Base-by-base conservation (phyloP, 1,140 invertebrate genomes). In the Gryllus bimaculatus region DNA sequence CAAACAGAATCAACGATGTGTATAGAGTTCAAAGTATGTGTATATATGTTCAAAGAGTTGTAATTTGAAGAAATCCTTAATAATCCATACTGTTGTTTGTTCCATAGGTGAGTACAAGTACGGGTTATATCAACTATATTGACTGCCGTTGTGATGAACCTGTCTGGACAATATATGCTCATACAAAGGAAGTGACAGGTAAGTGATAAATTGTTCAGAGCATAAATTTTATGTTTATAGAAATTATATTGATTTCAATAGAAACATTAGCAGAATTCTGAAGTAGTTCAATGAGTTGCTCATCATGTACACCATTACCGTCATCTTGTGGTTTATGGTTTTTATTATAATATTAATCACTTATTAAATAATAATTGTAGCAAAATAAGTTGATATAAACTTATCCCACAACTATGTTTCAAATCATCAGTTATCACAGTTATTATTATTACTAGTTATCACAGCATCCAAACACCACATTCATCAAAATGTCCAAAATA, bases 91-190 rank as follows among this genome's bases (percentile, higher is more conserved):
- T 12, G 21, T 83, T 83, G 83, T 82, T 87, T 86, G 5, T 39
- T 39, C 21, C 85, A 8, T 15, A 95, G 90, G 89, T 92, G 82
- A 92, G 93, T 78, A 95, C 93, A 20, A 93, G 93, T 84, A 89
- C 89, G 81, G 96, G 97, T 6, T 90, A 89, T 81, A 87, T 98
- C 66, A 90, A 93, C 80, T 93, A 92, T 83, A 90, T 95, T 79
- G 96, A 98, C 86, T 90, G 91, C 82, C 88, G 95, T 78, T 88
- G 90, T 82, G 89, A 88, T 76, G 88, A 92, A 81, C 89, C 92
- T 48, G 80, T 98, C 21, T 97, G 94, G 93, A 90, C 90, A 66
- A 83, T 95, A 6, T 86, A 90, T 80, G 93, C 93, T 8, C 95
- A 97, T 84, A 89, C 91, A 78, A 91, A 95, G 82, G 93, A 95